A percentile compares a stretch with the other conserved stretches of the same genome.
phyloP scores from a whole-genome alignment of 1,140 invertebrate genomes.

The Orussus abietinus region DNA sequence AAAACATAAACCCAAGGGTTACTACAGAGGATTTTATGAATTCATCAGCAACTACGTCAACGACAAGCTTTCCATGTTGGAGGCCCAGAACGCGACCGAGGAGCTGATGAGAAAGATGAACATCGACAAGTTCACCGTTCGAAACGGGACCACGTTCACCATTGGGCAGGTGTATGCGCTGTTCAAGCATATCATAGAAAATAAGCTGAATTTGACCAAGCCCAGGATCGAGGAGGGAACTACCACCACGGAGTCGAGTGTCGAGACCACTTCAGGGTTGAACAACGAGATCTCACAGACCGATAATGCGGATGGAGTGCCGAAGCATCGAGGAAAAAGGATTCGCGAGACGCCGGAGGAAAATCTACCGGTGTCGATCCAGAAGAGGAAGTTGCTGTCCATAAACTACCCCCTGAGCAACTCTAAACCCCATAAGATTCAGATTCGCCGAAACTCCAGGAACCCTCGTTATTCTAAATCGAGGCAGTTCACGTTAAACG shows the following conservation, averaged over 20 bases:
- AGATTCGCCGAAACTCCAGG: background rate
- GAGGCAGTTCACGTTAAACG: constrained; percentile 30
- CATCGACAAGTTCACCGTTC: constrained; percentile 41
- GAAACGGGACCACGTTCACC: constrained; percentile 45
- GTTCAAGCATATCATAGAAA: constrained; percentile 54
- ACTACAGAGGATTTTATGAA: constrained; percentile 49
- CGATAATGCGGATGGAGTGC: constrained; percentile 26
- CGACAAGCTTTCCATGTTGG: constrained; percentile 38
- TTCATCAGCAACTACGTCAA: constrained; percentile 48
- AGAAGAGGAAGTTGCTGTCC: constrained; percentile 41
- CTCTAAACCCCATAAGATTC: background rate
- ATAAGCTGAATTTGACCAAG: constrained; percentile 39
- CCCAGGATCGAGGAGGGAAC: constrained; percentile 17
- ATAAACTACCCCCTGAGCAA: constrained; percentile 23
- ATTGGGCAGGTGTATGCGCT: constrained; percentile 49
- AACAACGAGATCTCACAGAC: constrained; percentile 13
- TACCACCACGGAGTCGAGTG: background rate
- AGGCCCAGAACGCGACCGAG: constrained; percentile 41
- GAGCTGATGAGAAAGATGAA: constrained; percentile 45
- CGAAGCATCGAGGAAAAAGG: constrained; percentile 46
- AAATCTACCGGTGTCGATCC: constrained; percentile 21
- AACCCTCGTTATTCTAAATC: constrained; percentile 21
- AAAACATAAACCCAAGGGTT: constrained; percentile 33
- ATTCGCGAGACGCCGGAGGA: constrained; percentile 42
- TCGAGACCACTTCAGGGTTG: background rate